Evolutionary conservation across 2,113 vertebrate genomes (phyloP), one percentile per base, ranked within the genome.

Genomic region (Genyomyrus donnyi): DNA sequence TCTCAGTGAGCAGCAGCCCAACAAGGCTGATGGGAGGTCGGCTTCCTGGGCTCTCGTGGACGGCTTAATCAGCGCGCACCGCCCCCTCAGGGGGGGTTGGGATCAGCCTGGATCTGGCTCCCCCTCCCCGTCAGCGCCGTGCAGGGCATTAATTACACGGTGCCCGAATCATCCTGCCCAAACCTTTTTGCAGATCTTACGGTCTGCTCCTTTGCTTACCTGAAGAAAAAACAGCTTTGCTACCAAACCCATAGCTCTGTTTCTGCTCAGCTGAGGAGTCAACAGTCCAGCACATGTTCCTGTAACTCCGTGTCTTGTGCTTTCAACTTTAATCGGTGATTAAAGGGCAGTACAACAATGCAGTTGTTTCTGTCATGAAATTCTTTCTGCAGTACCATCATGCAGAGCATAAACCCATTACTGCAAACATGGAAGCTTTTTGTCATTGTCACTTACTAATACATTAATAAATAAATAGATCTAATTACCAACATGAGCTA

Each of bases 401-500:
- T 53, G 70, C 70, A 53, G 88, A 88, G 27, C 88, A 4, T 74
- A 9, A 89, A 85, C 86, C 39, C 88, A 62, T 80, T 87, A 87
- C 58, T 42, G 88, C n/a, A 13, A 39, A 70, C 85, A 89, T 90
- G 88, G 89, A 80, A 62, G 80, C 89, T 90, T 89, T 93, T 93
- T 90, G 90, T 93, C 93, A 92, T 1, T 90, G 90, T 93, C 91
- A 89, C 48, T 92, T 86, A 90, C 74, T 50, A 90, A 48, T 52
- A 31, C 35, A 80, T 80, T 80, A 80, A 80, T 80, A 77, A 77
- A 77, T 39, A 77, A 77, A 3, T 88, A 90, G 90, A 93, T 93
- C 92, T 74, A 92, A 92, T 93, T 91, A 90, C 45, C 83, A 91
- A 91, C 66, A n/a, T 46, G 86, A 49, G 53, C 87, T 27, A n/a